Evolutionary conservation across 2,888 invertebrate species (phyloP), one percentile per base, ranked within the genome.

Genomic region (Synanthedon myopaeformis): DNA sequence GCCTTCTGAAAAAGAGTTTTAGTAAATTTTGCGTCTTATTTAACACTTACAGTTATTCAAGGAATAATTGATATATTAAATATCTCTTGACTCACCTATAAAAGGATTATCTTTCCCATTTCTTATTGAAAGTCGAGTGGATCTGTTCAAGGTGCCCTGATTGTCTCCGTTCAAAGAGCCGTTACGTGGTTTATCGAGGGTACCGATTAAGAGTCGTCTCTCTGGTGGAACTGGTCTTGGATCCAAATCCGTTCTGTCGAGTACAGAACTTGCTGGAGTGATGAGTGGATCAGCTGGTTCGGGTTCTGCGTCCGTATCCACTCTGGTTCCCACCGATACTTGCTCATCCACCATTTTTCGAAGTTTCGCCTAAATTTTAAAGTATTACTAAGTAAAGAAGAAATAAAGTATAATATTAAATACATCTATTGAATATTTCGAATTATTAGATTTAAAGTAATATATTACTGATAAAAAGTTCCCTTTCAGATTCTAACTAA

Each of bases 301-400:
- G 0, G 88, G 82, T 63, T 84, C 82, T 52, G 80, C 69, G 55
- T 86, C 84, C 5, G 73, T 74, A 55, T 93, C 92, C 60, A 91
- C 89, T 61, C 91, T 89, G 52, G 91, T 83, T 54, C 90, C 88
- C 63, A 91, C 91, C 66, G 92, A 90, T 75, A 92, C 91, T 89
- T 95, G 94, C 89, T 95, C 95, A 87, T 95, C 95, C 75, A 95
- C 94, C 95, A 95, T 95, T 88, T 93, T 94, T 88, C 94, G 91
- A 79, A 93, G 92, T 90, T 93, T 93, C 85, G 91, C 91, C 92
- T 94, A 23, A 45, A 45, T 14, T n/a, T 45, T 8, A 35, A 35
- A 35, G 6, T 28, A 28, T 28, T 28, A 28, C 8, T 28, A 28
- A 28, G 28, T 35, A 8, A 35, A 35, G 10, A 35, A 35, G 35